A percentile compares a stretch with the other conserved stretches of the same genome.
Conservation (phyloP, 2,113 vertebrate species). For the Cynocephalus volans region DNA sequence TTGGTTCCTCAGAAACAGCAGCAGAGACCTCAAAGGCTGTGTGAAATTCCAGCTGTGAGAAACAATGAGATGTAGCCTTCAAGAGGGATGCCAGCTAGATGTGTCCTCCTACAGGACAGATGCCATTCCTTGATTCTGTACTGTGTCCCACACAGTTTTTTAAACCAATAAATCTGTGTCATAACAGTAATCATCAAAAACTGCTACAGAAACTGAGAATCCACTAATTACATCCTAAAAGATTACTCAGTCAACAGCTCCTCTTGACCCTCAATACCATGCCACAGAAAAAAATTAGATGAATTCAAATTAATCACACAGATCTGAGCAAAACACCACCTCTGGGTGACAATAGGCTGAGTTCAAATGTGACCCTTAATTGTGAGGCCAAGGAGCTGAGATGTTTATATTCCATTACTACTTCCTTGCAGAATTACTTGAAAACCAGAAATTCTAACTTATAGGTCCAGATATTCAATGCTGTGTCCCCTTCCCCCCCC, state of each 20-base stretch:
- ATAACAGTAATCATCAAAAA: not conserved
- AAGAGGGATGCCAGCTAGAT: too few species aligned
- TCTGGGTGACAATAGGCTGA: not conserved
- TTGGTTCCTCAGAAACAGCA: not conserved
- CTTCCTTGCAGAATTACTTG: not conserved
- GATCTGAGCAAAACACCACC: not conserved
- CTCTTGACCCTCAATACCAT: not conserved
- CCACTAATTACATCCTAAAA: not conserved
- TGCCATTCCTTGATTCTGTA: not conserved
- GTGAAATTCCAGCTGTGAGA: not conserved
- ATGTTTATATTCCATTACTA: not conserved
- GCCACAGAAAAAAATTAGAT: not conserved
- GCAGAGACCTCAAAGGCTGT: not conserved
- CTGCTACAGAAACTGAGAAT: not conserved
- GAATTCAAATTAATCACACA: not conserved
- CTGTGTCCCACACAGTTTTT: not conserved
- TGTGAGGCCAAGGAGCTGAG: not conserved
- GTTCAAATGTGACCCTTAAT: not conserved
- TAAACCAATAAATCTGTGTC: not conserved
- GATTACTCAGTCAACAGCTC: not conserved
- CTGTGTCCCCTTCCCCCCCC: not conserved
- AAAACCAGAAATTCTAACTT: conserved; percentile 23
- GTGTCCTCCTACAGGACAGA: not conserved
- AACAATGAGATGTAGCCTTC: not conserved
- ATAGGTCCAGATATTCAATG: not conserved